These are phyloP conservation scores for Scalopus aquaticus DNA, from an alignment of 2,113 vertebrate genomes.

Conservation along the genomic window DNA sequence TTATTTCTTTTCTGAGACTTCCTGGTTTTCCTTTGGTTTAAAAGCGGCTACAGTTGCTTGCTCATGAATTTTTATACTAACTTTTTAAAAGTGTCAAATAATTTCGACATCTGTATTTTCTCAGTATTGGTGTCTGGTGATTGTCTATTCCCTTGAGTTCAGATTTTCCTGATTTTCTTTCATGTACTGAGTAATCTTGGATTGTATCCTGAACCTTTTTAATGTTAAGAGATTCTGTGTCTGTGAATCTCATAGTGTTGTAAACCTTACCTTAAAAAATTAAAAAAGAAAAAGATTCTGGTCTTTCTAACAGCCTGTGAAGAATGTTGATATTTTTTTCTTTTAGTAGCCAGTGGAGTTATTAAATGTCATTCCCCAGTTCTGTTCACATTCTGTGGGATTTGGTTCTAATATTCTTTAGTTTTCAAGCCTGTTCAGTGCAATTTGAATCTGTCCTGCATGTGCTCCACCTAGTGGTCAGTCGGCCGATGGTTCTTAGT, in stretches of 20 bases:
- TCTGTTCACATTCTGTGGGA: not conserved
- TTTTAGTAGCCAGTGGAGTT: not conserved
- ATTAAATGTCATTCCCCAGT: not conserved
- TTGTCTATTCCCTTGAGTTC: not conserved
- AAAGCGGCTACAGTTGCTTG: not conserved
- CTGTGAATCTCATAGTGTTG: too few species aligned
- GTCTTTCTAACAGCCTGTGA: not conserved
- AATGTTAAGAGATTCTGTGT: not conserved
- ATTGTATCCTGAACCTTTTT: not conserved
- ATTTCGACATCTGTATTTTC: not conserved
- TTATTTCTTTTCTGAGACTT: not conserved
- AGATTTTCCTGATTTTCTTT: constrained; percentile 9
- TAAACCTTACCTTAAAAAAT: too few species aligned
- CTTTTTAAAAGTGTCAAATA: not conserved
- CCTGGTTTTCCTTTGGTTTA: not conserved
- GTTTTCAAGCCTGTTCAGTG: not conserved
- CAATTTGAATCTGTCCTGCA: not conserved
- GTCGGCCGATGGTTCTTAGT: not conserved
- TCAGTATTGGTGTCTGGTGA: not conserved
- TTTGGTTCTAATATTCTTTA: not conserved
- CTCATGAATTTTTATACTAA: not conserved
- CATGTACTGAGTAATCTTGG: not conserved
- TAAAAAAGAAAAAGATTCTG: not conserved
- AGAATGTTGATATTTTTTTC: constrained; percentile 7
- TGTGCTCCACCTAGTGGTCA: not conserved